Evolutionary conservation across 1,140 invertebrate genomes (phyloP), one percentile per base, ranked within the genome.

Genomic region (Rhagoletis pomonella): DNA sequence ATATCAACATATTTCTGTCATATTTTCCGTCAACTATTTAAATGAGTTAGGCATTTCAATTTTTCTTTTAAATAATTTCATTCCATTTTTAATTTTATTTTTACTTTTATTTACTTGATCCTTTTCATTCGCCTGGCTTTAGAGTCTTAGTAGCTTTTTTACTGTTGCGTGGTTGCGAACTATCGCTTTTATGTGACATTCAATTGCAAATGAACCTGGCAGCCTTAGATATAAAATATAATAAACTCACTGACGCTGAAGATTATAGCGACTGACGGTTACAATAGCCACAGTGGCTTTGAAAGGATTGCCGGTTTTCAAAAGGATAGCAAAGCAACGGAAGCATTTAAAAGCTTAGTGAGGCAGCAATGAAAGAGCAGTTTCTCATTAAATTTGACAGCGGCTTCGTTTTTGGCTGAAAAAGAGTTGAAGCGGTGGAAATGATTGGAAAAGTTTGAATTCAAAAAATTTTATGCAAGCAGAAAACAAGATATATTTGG

Each of bases 331-430:
- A 58, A 59, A 19, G 14, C 29, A 67, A 67, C 39, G 42, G 42
- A 73, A 14, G 14, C 42, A 14, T 44, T 44, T 73, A 73, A 47
- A 73, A n/a, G 67, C 42, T 47, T 42, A 47, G 19, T 44, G 12
- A 73, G 10, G 39, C 67, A 17, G 10, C 39, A 17, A 12, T 12
- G 42, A 12, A 44, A 73, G 44, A 44, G 67, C 44, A 47, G 12
- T 14, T 44, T 42, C 67, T 73, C 67, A 73, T 73, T 73, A 73
- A 73, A 73, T 73, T 73, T 73, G 67, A 73, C 67, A 73, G 42
- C 42, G 67, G 67, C 29, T 29, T 29, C 29, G 29, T 29, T 73
- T 73, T 73, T 73, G 44, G 67, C 44, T 73, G 67, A 73, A 44
- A n/a, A n/a, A 39, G 1, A 10, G 19, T 73, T 73, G 17, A 73